These are phyloP conservation scores for Macrophya alboannulata DNA, from an alignment of 2,888 invertebrate genomes.

Conservation along the genomic window DNA sequence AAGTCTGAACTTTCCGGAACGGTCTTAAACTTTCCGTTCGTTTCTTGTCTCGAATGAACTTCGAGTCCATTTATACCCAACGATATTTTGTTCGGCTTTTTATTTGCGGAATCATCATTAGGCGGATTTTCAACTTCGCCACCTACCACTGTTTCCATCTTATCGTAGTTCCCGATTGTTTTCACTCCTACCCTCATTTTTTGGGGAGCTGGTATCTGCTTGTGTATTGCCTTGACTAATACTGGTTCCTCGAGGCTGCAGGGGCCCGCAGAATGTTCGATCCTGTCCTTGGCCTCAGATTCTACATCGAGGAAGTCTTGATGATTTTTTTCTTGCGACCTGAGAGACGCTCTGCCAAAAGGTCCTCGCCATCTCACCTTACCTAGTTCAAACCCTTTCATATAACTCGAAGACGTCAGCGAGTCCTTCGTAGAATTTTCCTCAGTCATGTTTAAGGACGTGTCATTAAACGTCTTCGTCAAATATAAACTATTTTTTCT, in stretches of 20 bases:
- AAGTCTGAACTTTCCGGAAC: background rate
- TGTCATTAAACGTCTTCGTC: background rate
- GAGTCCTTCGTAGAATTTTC: conserved; percentile 26
- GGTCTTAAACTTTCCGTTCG: background rate
- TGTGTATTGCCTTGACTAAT: conserved; percentile 28
- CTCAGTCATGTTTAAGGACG: background rate
- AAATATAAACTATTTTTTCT: background rate
- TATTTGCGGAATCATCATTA: background rate
- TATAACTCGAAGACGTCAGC: conserved; percentile 19
- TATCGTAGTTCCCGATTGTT: background rate
- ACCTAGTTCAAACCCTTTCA: conserved; percentile 42
- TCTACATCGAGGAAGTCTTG: background rate
- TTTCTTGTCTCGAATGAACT: background rate
- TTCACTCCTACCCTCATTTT: conserved; percentile 36
- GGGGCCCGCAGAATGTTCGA: background rate
- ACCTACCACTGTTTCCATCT: background rate
- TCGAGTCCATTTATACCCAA: background rate
- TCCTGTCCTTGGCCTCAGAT: background rate
- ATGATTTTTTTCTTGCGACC: background rate
- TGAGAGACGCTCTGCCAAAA: conserved; percentile 8
- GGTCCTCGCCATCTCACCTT: conserved; percentile 55
- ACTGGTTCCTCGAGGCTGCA: background rate
- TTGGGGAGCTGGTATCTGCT: conserved; percentile 24
- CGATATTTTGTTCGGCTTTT: conserved; percentile 6
- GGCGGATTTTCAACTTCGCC: background rate